These are phyloP conservation scores for Protonemura montana DNA, from an alignment of 2,888 invertebrate genomes.

Conservation along the genomic window DNA sequence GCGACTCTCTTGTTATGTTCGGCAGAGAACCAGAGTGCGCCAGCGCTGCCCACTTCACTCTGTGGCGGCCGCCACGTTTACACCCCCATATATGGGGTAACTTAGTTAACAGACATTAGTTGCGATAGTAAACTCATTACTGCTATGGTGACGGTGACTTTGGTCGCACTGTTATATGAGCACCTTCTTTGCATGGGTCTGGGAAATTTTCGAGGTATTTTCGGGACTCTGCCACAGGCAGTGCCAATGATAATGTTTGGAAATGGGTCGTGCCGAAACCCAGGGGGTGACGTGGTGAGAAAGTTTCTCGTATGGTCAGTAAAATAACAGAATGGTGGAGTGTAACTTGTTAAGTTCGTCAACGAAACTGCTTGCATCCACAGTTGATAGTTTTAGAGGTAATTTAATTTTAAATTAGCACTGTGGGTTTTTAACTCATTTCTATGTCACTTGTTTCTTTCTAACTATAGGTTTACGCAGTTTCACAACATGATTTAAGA, in stretches of 20 bases:
- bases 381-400: too few relatives aligned
- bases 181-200: background rate
- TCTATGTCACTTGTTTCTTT: too few relatives aligned
- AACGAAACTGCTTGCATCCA: too few relatives aligned
- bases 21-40: background rate
- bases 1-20: constrained; percentile 14
- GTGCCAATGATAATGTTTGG: background rate
- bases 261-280: background rate
- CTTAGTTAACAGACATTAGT: background rate
- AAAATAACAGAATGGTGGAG: background rate
- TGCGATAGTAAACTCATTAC: background rate
- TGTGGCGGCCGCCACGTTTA: background rate
- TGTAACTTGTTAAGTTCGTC: too few relatives aligned
- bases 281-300: background rate
- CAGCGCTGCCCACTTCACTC: constrained; percentile 1
- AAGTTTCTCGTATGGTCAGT: background rate
- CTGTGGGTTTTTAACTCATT: too few relatives aligned
- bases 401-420: too few relatives aligned
- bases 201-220: background rate
- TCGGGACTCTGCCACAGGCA: background rate
- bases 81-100: background rate
- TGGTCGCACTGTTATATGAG: background rate
- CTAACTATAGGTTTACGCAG: too few relatives aligned
- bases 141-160: background rate
- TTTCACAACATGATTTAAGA: too few relatives aligned